These are phyloP conservation scores for Rhagonycha fulva DNA, from an alignment of 2,888 invertebrate species.

Conservation along the genomic window DNA sequence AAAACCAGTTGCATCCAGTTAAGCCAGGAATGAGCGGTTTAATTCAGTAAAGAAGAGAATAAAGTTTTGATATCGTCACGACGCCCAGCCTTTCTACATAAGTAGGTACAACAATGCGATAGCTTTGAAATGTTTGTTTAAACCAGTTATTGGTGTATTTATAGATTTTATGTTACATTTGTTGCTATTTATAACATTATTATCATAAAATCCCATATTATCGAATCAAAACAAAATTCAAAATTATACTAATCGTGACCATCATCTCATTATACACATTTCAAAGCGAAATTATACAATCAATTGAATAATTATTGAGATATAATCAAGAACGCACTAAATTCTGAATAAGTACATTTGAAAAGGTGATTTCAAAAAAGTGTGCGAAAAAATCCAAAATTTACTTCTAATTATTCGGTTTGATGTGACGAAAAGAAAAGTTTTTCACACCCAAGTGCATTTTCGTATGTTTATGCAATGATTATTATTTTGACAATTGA, in stretches of 20 bases:
- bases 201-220: background rate
- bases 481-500: background rate
- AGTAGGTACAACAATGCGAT: background rate
- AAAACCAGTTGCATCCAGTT: constrained; percentile 53
- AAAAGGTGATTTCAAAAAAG: background rate
- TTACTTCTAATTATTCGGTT: background rate
- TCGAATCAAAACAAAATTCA: background rate
- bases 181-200: background rate
- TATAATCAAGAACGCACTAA: background rate
- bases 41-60: constrained; percentile 46
- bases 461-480: background rate
- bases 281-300: background rate
- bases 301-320: too few species aligned
- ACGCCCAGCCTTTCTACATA: constrained; percentile 4
- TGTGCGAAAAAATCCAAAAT: background rate
- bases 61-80: constrained; percentile 37
- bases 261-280: background rate
- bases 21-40: constrained; percentile 53
- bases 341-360: background rate
- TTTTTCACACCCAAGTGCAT: background rate
- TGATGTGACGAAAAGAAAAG: background rate
- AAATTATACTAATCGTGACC: background rate
- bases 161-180: constrained; percentile 1
- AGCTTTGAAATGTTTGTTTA: constrained; percentile 5
- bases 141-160: constrained; percentile 12